A percentile compares a stretch with the other conserved stretches of the same genome.
phyloP scores from a whole-genome alignment of 2,113 vertebrate genomes.

The Chaetura pelagica region DNA sequence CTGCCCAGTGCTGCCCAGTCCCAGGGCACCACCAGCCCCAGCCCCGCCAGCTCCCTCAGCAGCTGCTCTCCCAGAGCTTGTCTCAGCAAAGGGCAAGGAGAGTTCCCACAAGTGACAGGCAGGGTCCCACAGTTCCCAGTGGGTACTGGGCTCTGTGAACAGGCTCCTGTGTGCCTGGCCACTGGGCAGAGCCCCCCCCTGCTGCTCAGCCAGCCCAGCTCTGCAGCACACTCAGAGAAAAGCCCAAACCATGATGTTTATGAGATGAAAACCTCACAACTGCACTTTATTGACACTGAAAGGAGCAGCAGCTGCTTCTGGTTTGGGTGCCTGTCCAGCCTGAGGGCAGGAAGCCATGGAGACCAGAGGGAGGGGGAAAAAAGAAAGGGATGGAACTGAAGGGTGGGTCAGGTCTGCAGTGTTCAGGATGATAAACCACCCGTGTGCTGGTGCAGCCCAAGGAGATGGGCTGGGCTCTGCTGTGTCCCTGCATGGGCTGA shows the following conservation, averaged over 20 bases:
- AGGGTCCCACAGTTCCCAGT: background rate
- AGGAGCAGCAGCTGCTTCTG: constrained; percentile 33
- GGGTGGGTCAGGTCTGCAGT: background rate
- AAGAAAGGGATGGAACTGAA: background rate
- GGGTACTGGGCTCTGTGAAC: background rate
- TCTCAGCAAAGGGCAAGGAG: background rate
- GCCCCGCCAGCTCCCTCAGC: background rate
- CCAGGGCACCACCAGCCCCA: background rate
- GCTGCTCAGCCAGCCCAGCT: accelerated
- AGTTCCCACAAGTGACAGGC: background rate
- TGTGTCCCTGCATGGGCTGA: accelerated
- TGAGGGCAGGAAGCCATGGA: background rate
- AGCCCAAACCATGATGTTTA: constrained; percentile 3
- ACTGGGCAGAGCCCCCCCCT: background rate
- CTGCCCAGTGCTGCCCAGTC: accelerated
- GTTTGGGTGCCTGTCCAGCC: background rate
- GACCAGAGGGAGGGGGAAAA: background rate
- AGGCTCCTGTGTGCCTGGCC: constrained; percentile 3
- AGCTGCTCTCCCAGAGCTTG: background rate
- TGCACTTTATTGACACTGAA: background rate
- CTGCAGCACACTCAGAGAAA: background rate
- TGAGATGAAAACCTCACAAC: constrained; percentile 7
- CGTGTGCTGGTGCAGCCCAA: background rate
- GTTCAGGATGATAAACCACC: too few species aligned
- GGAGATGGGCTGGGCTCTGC: background rate